Percentiles rank a stretch among this genome's conserved stretches.
Conservation (phyloP, 2,888 invertebrate genomes). For the Chironomus tentans region DNA sequence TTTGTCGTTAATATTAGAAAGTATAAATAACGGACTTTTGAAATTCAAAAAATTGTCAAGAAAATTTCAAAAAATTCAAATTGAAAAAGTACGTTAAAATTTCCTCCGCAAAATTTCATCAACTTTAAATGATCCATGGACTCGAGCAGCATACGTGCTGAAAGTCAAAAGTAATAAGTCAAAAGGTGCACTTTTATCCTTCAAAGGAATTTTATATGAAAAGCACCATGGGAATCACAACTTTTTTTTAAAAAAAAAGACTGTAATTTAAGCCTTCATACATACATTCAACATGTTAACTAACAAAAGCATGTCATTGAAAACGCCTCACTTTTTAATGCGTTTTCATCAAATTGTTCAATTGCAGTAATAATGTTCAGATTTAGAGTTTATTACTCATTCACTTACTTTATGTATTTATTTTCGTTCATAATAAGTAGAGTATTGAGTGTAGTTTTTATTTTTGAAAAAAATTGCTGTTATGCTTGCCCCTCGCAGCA, state of each 20-base stretch:
- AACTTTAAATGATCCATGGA: no score
- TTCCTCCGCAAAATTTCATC: no score
- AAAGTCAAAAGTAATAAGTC: no score
- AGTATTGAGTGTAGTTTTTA: no score
- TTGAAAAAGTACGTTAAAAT: no score
- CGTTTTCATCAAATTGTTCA: conserved; percentile 20
- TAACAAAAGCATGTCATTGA: not conserved
- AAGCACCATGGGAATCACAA: not conserved
- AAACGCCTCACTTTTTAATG: conserved; percentile 23
- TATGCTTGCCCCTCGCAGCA: conserved; percentile 12
- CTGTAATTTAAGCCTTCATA: conserved; percentile 10
- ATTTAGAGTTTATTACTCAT: not conserved
- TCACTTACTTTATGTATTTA: not conserved
- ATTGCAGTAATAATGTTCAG: conserved; percentile 16
- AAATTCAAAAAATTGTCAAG: no score
- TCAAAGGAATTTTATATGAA: not conserved
- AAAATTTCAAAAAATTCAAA: no score
- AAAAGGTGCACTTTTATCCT: not conserved
- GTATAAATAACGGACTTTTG: no score
- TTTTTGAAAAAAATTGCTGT: not conserved
- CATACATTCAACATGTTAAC: not conserved
- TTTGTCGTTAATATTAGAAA: no score
- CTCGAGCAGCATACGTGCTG: no score
- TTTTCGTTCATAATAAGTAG: no score
- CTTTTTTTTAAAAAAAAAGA: not conserved